Conservation (phyloP, 2,888 invertebrate species). For the Xylota segnis region DNA sequence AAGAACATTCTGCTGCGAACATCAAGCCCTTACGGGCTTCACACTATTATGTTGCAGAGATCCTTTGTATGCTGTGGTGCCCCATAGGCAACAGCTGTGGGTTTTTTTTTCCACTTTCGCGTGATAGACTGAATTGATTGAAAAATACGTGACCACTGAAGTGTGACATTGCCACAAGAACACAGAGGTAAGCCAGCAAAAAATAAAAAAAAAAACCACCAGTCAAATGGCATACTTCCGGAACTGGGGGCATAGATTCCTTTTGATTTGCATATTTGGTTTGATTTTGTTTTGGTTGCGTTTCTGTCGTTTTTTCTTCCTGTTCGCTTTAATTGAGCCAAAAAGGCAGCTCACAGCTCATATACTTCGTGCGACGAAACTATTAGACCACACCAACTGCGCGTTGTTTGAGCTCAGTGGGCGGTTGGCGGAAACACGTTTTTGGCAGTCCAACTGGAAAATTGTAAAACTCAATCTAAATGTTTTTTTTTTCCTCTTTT, state of each 20-base stretch:
- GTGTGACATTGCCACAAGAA: conserved; percentile 63
- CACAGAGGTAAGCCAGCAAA: conserved; percentile 15
- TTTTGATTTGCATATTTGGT: conserved; percentile 69
- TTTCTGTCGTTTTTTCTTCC: conserved; percentile 17
- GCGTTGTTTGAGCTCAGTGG: background rate
- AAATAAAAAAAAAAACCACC: conserved; percentile 34
- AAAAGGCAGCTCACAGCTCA: conserved; percentile 3
- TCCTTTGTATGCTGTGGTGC: conserved; percentile 9
- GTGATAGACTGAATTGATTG: conserved; percentile 66
- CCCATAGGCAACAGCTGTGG: conserved; percentile 49
- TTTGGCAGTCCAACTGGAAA: conserved; percentile 67
- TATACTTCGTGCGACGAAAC: conserved; percentile 26
- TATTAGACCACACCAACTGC: conserved; percentile 32
- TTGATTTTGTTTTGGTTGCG: conserved; percentile 49
- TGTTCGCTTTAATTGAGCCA: conserved; percentile 44
- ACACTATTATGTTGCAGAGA: conserved; percentile 25
- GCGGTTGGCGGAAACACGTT: conserved; percentile 42
- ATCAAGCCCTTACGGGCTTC: conserved; percentile 6
- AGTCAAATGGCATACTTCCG: conserved; percentile 73
- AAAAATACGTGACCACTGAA: conserved; percentile 68
- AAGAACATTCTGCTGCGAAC: background rate
- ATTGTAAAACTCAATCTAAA: conserved; percentile 64
- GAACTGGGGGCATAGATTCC: conserved; percentile 53
- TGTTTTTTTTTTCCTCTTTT: conserved; percentile 3
- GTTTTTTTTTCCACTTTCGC: conserved; percentile 57